Percentiles rank a stretch among this genome's conserved stretches.
Evolutionary conservation across 2,888 invertebrate species (phyloP).

Genomic region (Tethea ocularis): DNA sequence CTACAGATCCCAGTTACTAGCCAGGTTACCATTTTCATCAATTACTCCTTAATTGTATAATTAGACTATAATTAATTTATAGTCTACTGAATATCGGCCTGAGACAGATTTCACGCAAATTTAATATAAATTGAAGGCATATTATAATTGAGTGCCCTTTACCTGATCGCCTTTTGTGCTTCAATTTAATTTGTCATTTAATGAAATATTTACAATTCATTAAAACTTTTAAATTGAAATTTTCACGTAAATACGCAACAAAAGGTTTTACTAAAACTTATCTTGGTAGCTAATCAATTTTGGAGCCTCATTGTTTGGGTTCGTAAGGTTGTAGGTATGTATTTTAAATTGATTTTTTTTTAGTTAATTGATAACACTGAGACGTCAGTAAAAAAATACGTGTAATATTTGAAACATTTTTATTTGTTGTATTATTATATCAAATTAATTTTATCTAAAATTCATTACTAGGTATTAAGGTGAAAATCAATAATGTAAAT

Average conservation of each 20-base stretch:
- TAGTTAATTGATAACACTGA: too few species aligned
- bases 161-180: constrained; percentile 15
- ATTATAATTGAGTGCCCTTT: constrained; percentile 12
- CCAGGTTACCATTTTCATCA: neutral
- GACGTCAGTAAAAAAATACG: too few species aligned
- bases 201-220: constrained; percentile 16
- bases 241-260: neutral
- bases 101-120: neutral
- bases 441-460: too few species aligned
- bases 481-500: too few species aligned
- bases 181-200: constrained; percentile 16
- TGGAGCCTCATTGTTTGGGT: neutral
- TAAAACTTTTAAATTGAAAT: constrained; percentile 15
- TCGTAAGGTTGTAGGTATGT: neutral
- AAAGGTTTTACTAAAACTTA: neutral
- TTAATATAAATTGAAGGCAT: constrained; percentile 11
- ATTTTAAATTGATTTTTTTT: too few species aligned
- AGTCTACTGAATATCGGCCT: neutral
- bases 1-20: too few species aligned
- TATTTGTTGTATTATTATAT: too few species aligned
- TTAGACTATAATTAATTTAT: neutral
- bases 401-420: too few species aligned
- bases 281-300: neutral
- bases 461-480: too few species aligned
- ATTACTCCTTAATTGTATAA: too few species aligned